Percentiles rank a stretch among this genome's conserved stretches.
These are phyloP conservation scores for Schizopygopsis malacanthus DNA, from an alignment of 2,797 vertebrate species.

Conservation along the genomic window DNA sequence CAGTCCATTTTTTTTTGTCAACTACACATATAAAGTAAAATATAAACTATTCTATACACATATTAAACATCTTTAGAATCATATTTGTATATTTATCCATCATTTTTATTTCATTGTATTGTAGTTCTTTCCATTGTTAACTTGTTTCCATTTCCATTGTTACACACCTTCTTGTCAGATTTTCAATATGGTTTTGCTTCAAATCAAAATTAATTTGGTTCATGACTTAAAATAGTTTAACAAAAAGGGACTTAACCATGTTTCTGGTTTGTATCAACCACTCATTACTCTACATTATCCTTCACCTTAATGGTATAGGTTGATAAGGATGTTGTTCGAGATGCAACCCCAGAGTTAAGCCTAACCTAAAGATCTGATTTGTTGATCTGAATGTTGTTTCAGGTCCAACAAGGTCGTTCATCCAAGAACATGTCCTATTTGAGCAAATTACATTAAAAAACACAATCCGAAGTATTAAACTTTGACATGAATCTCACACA, in stretches of 20 bases:
- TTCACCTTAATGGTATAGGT: no score
- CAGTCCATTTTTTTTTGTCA: no score
- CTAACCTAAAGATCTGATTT: neutral
- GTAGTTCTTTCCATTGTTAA: neutral
- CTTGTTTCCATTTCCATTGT: neutral
- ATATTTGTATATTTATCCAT: neutral
- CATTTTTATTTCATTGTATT: neutral
- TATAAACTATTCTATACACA: neutral
- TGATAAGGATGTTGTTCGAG: neutral
- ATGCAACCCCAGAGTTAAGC: neutral
- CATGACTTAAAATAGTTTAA: neutral
- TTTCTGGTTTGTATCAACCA: neutral
- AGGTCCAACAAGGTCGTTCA: neutral
- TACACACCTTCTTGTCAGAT: neutral
- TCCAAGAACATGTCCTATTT: slow-evolving; percentile 4
- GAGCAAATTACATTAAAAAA: neutral
- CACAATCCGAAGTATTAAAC: neutral
- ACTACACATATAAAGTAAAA: neutral
- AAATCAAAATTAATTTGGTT: neutral
- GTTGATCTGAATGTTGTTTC: neutral
- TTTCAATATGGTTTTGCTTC: neutral
- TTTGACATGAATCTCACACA: neutral
- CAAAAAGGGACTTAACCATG: neutral
- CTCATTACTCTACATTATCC: neutral
- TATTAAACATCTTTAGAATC: neutral